phyloP scores from a whole-genome alignment of 2,888 invertebrate genomes.

The Ligdia adustata region DNA sequence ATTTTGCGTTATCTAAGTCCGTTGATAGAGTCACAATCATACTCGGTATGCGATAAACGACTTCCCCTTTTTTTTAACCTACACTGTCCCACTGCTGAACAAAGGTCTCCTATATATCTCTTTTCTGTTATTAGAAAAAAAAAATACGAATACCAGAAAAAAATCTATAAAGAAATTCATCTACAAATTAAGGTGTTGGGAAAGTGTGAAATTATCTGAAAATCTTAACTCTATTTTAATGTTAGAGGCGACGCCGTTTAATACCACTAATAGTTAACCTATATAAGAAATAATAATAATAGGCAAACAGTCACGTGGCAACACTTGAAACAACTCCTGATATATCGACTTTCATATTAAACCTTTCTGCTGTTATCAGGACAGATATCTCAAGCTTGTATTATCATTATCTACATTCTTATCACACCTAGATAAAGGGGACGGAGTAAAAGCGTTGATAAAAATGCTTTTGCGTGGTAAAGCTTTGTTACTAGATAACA shows the following conservation, averaged over 20 bases:
- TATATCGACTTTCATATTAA: conserved; percentile 72
- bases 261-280: no score
- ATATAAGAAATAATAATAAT: no score
- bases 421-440: conserved; percentile 69
- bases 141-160: no score
- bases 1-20: conserved; percentile 71
- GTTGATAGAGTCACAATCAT: conserved; percentile 68
- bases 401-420: conserved; percentile 70
- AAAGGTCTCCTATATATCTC: no score
- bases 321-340: conserved; percentile 61
- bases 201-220: no score
- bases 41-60: conserved; percentile 61
- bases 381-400: conserved; percentile 76
- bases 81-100: no score
- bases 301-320: conserved; percentile 44
- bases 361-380: conserved; percentile 53
- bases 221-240: no score
- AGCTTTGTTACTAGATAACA: conserved; percentile 27
- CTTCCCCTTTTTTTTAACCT: conserved; percentile 67
- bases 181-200: no score
- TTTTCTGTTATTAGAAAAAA: no score
- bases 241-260: no score
- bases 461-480: conserved; percentile 46
- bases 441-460: conserved; percentile 77
- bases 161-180: no score